Percentiles rank a stretch among this genome's conserved stretches.
These are phyloP conservation scores for Drosophila putrida DNA, from an alignment of 2,888 invertebrate species.

Conservation along the genomic window DNA sequence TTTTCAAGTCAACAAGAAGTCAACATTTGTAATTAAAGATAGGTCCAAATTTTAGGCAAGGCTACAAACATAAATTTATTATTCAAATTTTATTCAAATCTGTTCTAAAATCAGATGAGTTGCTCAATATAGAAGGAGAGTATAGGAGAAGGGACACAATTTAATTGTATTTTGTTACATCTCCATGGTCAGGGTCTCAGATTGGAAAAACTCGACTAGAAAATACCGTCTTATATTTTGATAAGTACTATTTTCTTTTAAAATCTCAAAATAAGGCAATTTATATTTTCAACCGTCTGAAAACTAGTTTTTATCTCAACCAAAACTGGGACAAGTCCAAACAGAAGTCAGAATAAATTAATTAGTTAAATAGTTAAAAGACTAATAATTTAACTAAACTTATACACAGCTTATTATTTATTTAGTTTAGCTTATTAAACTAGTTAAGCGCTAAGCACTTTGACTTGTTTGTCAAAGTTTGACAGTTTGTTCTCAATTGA, in stretches of 20 bases:
- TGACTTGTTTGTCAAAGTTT: too few species aligned
- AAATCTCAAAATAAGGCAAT: too few species aligned
- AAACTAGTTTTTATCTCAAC: background rate
- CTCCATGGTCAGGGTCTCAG: background rate
- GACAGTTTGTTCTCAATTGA: background rate
- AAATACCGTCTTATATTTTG: background rate
- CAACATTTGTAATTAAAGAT: background rate
- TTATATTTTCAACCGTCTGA: background rate
- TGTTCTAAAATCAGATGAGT: background rate
- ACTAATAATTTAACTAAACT: background rate
- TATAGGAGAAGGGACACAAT: too few species aligned
- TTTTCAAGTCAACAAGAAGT: background rate
- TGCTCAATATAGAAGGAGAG: too few species aligned
- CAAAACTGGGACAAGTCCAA: background rate
- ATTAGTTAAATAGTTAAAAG: background rate
- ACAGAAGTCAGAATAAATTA: background rate
- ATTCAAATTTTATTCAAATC: background rate
- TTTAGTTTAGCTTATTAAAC: background rate
- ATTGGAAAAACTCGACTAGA: background rate
- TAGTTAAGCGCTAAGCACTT: background rate
- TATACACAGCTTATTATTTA: too few species aligned
- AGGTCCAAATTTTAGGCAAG: background rate
- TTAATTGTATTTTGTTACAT: background rate
- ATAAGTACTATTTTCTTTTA: too few species aligned
- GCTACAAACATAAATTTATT: background rate